Conservation (phyloP, 1,140 invertebrate genomes). For the Drosophila guanche region DNA sequence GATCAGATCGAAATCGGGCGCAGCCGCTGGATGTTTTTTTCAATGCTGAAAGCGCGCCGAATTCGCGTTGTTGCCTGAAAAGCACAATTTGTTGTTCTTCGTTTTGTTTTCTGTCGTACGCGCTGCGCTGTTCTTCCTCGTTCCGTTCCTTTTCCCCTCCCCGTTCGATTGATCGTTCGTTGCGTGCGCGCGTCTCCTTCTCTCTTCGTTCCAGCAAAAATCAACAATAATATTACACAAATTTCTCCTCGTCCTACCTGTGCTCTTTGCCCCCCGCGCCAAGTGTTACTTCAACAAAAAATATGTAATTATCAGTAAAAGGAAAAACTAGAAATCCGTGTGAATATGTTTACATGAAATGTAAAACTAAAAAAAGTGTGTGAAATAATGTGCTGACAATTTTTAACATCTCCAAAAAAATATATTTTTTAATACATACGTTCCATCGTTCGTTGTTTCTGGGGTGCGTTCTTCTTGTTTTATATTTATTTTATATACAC, state of each 20-base stretch:
- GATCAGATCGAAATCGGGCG: slow-evolving; percentile 72
- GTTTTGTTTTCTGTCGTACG: slow-evolving; percentile 43
- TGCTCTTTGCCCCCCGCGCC: slow-evolving; percentile 1
- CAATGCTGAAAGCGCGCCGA: slow-evolving; percentile 45
- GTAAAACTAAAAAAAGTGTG: slow-evolving; percentile 27
- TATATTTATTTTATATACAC: slow-evolving; percentile 47
- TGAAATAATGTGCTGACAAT: slow-evolving; percentile 45
- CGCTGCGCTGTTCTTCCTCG: slow-evolving; percentile 9
- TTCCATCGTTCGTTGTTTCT: slow-evolving; percentile 34
- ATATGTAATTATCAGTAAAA: too few relatives aligned
- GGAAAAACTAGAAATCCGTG: slow-evolving; percentile 21
- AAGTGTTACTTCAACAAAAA: slow-evolving; percentile 3
- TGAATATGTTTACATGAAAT: slow-evolving; percentile 50
- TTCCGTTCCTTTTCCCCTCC: slow-evolving; percentile 21
- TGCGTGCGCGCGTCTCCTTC: slow-evolving; percentile 5
- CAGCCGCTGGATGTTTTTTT: slow-evolving; percentile 64
- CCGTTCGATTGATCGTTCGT: slow-evolving; percentile 12
- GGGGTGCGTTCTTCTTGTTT: slow-evolving; percentile 58
- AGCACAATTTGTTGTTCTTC: slow-evolving; percentile 30
- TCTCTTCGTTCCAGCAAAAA: slow-evolving; percentile 17
- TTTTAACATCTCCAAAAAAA: slow-evolving; percentile 38
- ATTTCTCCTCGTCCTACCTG: not conserved
- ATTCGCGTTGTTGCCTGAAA: slow-evolving; percentile 61
- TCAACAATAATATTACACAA: slow-evolving; percentile 4
- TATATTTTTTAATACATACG: slow-evolving; percentile 33